Evolutionary conservation across 92 coral and sea anemone species (phyloP).

Genomic region (Metridium senile): DNA sequence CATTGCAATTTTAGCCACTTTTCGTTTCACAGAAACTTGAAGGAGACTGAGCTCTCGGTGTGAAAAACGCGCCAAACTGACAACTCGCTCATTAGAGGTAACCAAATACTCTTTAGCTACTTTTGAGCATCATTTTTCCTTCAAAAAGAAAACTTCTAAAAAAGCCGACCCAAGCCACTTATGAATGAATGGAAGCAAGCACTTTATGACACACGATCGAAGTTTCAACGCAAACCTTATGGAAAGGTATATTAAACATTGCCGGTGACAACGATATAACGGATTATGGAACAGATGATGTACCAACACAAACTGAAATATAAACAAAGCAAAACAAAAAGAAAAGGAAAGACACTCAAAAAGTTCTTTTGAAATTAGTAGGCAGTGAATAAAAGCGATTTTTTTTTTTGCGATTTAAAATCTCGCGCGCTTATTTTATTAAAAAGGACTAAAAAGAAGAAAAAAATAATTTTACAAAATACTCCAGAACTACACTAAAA

Average conservation of each 20-base stretch:
- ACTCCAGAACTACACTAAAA: too few relatives aligned
- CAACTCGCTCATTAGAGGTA: slow-evolving; percentile 14
- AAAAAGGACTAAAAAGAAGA: too few relatives aligned
- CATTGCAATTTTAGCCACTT: neutral
- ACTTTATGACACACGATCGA: neutral
- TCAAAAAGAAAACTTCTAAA: slow-evolving; percentile 21
- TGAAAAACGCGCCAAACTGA: slow-evolving; percentile 1
- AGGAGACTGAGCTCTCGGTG: neutral
- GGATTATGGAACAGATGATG: neutral
- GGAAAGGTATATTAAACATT: neutral
- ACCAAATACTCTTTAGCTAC: slow-evolving; percentile 19
- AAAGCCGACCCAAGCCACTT: slow-evolving; percentile 32
- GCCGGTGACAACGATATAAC: slow-evolving; percentile 10
- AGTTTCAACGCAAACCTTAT: neutral
- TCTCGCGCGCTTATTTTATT: too few relatives aligned
- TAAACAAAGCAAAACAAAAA: neutral
- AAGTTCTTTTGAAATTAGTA: too few relatives aligned
- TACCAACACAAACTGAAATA: neutral
- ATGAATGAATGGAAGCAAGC: slow-evolving; percentile 20
- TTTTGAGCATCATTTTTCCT: slow-evolving; percentile 4
- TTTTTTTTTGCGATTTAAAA: too few relatives aligned
- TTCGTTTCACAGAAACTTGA: neutral
- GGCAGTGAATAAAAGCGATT: too few relatives aligned
- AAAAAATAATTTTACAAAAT: too few relatives aligned
- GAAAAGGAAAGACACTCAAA: neutral